Conservation (phyloP, 2,888 invertebrate genomes). For the Megamerina dolium region DNA sequence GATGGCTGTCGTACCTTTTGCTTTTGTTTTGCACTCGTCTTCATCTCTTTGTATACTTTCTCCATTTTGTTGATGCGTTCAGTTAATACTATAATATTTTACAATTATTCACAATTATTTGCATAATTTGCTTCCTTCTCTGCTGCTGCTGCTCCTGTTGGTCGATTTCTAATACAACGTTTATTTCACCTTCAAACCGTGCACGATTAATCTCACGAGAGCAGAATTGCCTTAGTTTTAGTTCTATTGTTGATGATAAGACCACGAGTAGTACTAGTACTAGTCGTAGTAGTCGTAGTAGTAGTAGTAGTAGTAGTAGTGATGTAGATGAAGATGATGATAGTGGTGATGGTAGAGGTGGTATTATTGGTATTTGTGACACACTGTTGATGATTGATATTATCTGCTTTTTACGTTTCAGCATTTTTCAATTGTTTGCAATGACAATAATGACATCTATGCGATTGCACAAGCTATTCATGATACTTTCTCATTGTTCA, state of each 20-base stretch:
- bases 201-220: not conserved
- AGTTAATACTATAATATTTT: constrained; percentile 15
- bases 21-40: not conserved
- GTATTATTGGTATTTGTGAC: constrained; percentile 2
- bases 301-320: not conserved
- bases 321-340: not conserved
- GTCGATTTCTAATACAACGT: not conserved
- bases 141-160: not conserved
- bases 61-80: constrained; percentile 12
- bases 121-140: constrained; percentile 24
- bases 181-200: not conserved
- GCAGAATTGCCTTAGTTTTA: too few relatives aligned
- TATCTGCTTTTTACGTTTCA: constrained; percentile 11
- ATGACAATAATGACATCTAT: constrained; percentile 1
- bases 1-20: not conserved
- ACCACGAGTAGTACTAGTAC: too few relatives aligned
- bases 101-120: constrained; percentile 26
- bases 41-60: constrained; percentile 9
- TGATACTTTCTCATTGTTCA: not conserved
- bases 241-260: too few relatives aligned
- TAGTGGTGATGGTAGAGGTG: constrained; percentile 1
- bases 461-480: not conserved
- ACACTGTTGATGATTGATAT: constrained; percentile 23
- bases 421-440: constrained; percentile 27
- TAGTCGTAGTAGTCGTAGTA: constrained; percentile 1